phyloP scores from a whole-genome alignment of 1,140 invertebrate species.

The Papilio helenus region DNA sequence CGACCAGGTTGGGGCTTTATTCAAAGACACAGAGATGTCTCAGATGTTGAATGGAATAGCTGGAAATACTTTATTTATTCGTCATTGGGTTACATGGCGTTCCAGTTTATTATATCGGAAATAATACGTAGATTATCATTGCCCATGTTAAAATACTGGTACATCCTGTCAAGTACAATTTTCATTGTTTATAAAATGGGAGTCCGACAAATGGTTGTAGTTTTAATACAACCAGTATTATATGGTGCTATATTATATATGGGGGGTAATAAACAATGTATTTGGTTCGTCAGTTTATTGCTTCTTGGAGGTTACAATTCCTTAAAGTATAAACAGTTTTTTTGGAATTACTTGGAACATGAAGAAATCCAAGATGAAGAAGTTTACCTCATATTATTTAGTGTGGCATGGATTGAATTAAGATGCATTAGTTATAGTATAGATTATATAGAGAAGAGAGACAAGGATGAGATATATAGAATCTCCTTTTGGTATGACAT shows the following conservation, averaged over 20 bases:
- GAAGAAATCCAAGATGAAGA: conserved; percentile 72
- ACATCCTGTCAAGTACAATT: conserved; percentile 68
- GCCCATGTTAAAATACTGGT: conserved; percentile 68
- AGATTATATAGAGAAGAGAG: conserved; percentile 64
- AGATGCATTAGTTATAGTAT: conserved; percentile 77
- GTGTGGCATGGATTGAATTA: conserved; percentile 77
- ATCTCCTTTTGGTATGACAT: conserved; percentile 51
- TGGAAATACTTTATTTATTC: conserved; percentile 75
- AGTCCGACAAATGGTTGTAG: conserved; percentile 60
- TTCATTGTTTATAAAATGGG: conserved; percentile 69
- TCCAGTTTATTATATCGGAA: conserved; percentile 74
- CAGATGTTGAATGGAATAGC: conserved; percentile 79
- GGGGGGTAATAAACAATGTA: conserved; percentile 65
- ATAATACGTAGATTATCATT: conserved; percentile 54
- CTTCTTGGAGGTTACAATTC: conserved; percentile 71
- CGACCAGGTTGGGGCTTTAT: conserved; percentile 68
- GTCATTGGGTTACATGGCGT: conserved; percentile 65
- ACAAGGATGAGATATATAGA: conserved; percentile 42
- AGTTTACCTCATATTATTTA: conserved; percentile 75
- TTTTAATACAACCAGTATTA: conserved; percentile 70
- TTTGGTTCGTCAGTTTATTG: conserved; percentile 69
- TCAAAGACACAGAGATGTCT: conserved; percentile 70
- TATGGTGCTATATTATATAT: conserved; percentile 61
- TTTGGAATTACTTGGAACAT: conserved; percentile 70
- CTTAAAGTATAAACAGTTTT: conserved; percentile 72